Evolutionary conservation across 1,140 invertebrate genomes (phyloP).

Genomic region (Schmidtea mediterranea): DNA sequence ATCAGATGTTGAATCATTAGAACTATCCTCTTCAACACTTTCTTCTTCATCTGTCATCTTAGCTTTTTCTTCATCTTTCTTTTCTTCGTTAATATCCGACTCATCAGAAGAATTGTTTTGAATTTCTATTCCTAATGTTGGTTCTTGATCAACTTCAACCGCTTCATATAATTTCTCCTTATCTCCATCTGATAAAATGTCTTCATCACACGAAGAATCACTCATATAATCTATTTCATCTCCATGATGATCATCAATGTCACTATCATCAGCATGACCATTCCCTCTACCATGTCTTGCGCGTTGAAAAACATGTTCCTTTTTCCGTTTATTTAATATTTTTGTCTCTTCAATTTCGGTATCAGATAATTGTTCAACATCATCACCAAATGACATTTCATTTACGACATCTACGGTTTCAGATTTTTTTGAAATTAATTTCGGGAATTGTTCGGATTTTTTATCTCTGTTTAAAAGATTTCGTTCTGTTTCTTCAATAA

Average conservation of each 20-base stretch:
- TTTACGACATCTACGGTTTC: neutral
- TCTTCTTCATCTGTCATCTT: constrained; percentile 1
- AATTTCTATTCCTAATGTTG: neutral
- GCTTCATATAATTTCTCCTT: constrained; percentile 1
- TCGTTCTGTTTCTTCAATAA: too few species aligned
- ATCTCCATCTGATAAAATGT: neutral
- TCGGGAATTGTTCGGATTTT: too few species aligned
- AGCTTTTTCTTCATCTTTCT: neutral
- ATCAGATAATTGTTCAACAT: neutral
- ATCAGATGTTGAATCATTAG: too few species aligned
- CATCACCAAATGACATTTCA: neutral
- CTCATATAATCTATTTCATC: constrained; percentile 5
- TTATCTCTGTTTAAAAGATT: too few species aligned
- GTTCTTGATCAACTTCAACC: neutral
- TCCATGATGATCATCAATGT: neutral
- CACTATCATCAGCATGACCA: constrained; percentile 1
- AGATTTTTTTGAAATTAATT: neutral
- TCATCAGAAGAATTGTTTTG: neutral
- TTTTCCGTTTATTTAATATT: neutral
- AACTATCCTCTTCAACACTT: neutral
- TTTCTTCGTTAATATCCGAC: neutral
- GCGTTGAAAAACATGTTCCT: neutral
- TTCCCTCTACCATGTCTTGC: neutral
- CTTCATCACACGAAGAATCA: constrained; percentile 3
- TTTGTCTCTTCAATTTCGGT: neutral